Percentiles rank a stretch among this genome's conserved stretches.
Conservation (phyloP, 2,888 invertebrate species). For the Adela reaumurella region DNA sequence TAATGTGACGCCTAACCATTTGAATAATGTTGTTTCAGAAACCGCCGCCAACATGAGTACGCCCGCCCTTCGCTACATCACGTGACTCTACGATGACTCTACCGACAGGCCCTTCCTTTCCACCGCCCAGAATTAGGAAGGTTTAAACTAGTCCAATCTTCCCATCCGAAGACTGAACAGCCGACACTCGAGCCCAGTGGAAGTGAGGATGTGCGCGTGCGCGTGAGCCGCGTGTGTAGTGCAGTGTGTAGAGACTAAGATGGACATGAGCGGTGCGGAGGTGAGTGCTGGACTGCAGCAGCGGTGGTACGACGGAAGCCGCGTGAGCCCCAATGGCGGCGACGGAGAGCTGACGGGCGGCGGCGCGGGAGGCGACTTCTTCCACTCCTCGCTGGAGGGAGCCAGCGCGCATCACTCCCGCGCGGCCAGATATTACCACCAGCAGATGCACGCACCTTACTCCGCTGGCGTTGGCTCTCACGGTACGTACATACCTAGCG, state of each 20-base stretch:
- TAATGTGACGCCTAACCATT: no score
- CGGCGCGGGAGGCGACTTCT: slow-evolving; percentile 52
- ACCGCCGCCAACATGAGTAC: no score
- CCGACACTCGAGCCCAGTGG: no score
- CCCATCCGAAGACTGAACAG: no score
- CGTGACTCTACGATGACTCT: no score
- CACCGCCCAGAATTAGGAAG: no score
- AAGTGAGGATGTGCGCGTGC: neutral
- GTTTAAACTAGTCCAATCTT: no score
- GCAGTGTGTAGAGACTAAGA: slow-evolving; percentile 13
- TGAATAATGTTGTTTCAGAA: no score
- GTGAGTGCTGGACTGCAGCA: slow-evolving; percentile 34
- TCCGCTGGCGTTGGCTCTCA: slow-evolving; percentile 52
- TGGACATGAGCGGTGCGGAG: slow-evolving; percentile 52
- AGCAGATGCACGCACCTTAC: slow-evolving; percentile 56
- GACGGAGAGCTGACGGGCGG: slow-evolving; percentile 46
- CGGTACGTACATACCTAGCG: slow-evolving; percentile 41
- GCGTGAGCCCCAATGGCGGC: slow-evolving; percentile 45
- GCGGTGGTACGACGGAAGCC: slow-evolving; percentile 51
- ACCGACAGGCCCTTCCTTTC: no score
- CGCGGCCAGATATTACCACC: slow-evolving; percentile 55
- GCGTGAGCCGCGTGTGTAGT: no score
- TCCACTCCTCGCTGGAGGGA: slow-evolving; percentile 53
- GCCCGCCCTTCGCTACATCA: no score
- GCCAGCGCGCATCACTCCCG: slow-evolving; percentile 40